These are phyloP conservation scores for Chrysemys picta DNA, from an alignment of 2,113 vertebrate species.

Conservation along the genomic window DNA sequence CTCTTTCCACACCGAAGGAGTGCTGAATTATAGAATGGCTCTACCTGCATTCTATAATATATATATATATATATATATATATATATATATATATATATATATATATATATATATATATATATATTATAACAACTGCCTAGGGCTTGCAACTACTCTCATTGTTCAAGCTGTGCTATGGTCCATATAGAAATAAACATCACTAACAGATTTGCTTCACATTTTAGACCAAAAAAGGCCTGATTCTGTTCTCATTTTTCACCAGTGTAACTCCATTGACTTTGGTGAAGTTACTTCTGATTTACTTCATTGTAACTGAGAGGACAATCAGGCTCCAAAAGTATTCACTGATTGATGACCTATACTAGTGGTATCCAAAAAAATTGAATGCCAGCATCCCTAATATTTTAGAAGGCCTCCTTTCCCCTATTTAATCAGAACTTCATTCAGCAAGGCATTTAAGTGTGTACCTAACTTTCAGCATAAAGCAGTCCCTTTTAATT, in stretches of 20 bases:
- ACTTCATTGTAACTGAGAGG: constrained; percentile 2
- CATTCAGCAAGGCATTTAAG: neutral
- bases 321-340: neutral
- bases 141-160: neutral
- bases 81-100: constrained; percentile 21
- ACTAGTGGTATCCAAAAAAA: neutral
- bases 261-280: neutral
- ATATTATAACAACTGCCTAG: constrained; percentile 31
- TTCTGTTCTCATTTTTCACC: constrained; percentile 42
- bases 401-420: constrained; percentile 25
- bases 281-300: constrained; percentile 17
- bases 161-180: constrained; percentile 49
- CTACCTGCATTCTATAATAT: neutral
- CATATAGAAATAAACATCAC: constrained; percentile 53
- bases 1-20: neutral
- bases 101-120: constrained; percentile 26
- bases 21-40: constrained; percentile 28
- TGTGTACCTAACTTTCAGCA: constrained; percentile 33
- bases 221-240: constrained; percentile 40
- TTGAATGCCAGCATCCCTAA: neutral
- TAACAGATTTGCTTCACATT: constrained; percentile 29
- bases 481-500: constrained; percentile 3
- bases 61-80: constrained; percentile 35
- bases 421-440: neutral
- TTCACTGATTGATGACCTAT: neutral